Conservation (phyloP, 2,888 invertebrate species). For the Ophion ellenae region DNA sequence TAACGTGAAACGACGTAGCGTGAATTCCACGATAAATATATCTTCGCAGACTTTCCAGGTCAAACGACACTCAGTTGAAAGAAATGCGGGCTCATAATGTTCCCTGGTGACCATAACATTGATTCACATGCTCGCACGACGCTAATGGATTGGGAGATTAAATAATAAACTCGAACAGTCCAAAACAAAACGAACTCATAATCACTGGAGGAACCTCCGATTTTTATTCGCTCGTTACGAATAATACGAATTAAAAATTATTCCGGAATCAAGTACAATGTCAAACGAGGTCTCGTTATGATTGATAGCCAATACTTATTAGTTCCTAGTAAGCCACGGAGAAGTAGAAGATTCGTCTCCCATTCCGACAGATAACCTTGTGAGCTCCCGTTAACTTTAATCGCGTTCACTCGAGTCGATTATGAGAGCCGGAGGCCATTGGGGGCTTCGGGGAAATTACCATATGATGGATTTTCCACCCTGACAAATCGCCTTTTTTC, state of each 20-base stretch:
- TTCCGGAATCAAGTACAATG: neutral
- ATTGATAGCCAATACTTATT: neutral
- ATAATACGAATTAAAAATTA: neutral
- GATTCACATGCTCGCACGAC: neutral
- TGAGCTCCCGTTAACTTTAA: constrained; percentile 26
- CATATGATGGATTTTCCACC: constrained; percentile 48
- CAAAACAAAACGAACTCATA: neutral
- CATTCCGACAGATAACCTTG: constrained; percentile 50
- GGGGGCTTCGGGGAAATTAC: constrained; percentile 31
- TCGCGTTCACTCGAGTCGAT: constrained; percentile 18
- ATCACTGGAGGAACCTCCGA: neutral
- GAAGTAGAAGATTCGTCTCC: neutral
- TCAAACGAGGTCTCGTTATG: neutral
- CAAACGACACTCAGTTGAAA: neutral
- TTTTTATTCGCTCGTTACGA: neutral
- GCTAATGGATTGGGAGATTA: neutral
- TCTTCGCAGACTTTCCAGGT: neutral
- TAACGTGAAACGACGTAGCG: neutral
- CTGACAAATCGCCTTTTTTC: constrained; percentile 13
- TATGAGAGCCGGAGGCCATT: neutral
- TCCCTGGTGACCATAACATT: neutral
- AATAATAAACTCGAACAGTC: neutral
- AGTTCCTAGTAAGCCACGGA: neutral
- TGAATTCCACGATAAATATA: neutral
- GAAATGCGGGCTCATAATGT: neutral